Base-by-base conservation (phyloP, 2,888 invertebrate species). In the Coremacera marginata region DNA sequence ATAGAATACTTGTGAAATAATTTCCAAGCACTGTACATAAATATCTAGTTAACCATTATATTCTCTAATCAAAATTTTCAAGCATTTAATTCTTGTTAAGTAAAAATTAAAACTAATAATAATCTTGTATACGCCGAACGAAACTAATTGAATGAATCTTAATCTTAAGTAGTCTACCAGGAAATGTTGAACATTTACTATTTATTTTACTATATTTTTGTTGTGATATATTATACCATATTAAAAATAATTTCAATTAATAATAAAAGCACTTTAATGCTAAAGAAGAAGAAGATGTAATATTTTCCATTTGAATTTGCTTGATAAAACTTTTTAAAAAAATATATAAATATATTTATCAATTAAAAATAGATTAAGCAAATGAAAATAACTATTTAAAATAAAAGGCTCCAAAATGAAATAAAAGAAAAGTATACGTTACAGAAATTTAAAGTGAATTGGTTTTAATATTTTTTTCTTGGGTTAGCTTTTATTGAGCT, bases 191-290 rank as follows among this genome's bases (percentile, higher is more conserved):
- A 71, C 60, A 71, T 60, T 55, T 31, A 16, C 22, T 70, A 52
- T 55, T 11, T 71, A 70, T 19, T 67, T 34, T 31, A 55, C 16
- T 49, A 62, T 73, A 62, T 73, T 73, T 73, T 63, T 60, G 62
- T 73, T 73, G 72, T 73, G 72, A 73, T 73, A 73, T 73, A 62
- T 25, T 73, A 44, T 70, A 57, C 55, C 55, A n/a, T 19, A 19
- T 55, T 55, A 5, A 55, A 55, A 19, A 55, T 19, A 57, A 11
- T 70, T 34, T n/a, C 11, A 27, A 34, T 34, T 52, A 70, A 27
- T 3, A 25, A 16, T n/a, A 14, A 37, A 16, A 67, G 49, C 49
- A 60, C 60, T 27, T 57, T 25, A 60, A 60, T 27, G 60, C 60
- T 27, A 11, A 5, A 25, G 9, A 27, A 60, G 25, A 60, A 22